Conservation (phyloP, 2,888 invertebrate species). For the Orthonychiurus folsomi region DNA sequence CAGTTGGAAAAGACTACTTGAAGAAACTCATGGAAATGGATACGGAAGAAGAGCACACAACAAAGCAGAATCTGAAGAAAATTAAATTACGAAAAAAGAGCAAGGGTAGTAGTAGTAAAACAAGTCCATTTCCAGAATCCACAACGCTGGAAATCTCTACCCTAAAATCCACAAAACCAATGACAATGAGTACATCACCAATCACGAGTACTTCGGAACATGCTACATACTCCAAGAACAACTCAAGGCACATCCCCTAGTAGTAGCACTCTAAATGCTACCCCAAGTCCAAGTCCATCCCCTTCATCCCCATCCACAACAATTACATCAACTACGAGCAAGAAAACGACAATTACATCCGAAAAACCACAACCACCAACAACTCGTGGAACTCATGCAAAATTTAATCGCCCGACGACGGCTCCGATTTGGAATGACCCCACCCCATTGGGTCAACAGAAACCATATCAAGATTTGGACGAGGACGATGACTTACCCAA, state of each 20-base stretch:
- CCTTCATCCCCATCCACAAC: background rate
- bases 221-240: constrained; percentile 11
- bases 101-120: background rate
- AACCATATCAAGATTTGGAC: no score
- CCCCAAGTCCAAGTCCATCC: background rate
- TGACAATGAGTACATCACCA: constrained; percentile 11
- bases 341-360: constrained; percentile 17
- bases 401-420: no score
- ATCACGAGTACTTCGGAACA: background rate
- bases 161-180: constrained; percentile 14
- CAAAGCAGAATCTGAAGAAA: constrained; percentile 20
- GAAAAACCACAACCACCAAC: constrained; percentile 17
- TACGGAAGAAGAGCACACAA: constrained; percentile 10
- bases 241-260: constrained; percentile 9
- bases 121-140: background rate
- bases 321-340: constrained; percentile 2
- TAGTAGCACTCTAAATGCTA: background rate
- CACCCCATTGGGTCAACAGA: no score
- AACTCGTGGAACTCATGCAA: no score
- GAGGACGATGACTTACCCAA: no score
- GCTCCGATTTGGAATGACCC: no score
- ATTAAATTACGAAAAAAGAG: constrained; percentile 16
- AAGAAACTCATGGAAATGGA: constrained; percentile 8
- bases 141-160: constrained; percentile 10
- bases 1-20: constrained; percentile 24